A percentile compares a stretch with the other conserved stretches of the same genome.
phyloP scores from a whole-genome alignment of 2,888 invertebrate genomes.

The Drosophila testacea region DNA sequence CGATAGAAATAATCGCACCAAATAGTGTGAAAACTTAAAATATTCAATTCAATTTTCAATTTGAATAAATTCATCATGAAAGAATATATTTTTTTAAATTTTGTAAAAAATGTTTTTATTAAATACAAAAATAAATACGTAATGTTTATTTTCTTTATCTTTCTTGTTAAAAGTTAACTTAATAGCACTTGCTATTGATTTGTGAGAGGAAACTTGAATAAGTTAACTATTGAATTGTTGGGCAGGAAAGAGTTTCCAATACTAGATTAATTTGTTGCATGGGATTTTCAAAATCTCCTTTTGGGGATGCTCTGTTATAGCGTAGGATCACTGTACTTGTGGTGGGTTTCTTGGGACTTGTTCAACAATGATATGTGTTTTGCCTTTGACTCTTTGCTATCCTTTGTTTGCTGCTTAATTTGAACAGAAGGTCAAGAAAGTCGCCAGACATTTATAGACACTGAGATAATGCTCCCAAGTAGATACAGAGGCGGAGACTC shows the following conservation, averaged over 20 bases:
- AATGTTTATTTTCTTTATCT: too few relatives aligned
- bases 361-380: constrained; percentile 11
- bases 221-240: neutral
- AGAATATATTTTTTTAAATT: too few relatives aligned
- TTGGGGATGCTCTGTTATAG: neutral
- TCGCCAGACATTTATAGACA: constrained; percentile 50
- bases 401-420: constrained; percentile 13
- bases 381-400: constrained; percentile 4
- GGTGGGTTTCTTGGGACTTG: neutral
- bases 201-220: neutral
- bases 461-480: constrained; percentile 54
- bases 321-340: constrained; percentile 4
- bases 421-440: constrained; percentile 53
- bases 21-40: too few relatives aligned
- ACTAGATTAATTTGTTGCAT: neutral
- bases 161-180: too few relatives aligned
- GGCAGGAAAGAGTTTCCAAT: neutral
- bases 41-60: too few relatives aligned
- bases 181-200: too few relatives aligned
- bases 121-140: too few relatives aligned
- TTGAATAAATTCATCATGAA: too few relatives aligned
- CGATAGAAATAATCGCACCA: too few relatives aligned
- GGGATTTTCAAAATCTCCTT: neutral
- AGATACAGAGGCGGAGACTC: constrained; percentile 25
- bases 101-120: too few relatives aligned